These are phyloP conservation scores for Dryobotodes eremita DNA, from an alignment of 2,888 invertebrate species.

Conservation along the genomic window DNA sequence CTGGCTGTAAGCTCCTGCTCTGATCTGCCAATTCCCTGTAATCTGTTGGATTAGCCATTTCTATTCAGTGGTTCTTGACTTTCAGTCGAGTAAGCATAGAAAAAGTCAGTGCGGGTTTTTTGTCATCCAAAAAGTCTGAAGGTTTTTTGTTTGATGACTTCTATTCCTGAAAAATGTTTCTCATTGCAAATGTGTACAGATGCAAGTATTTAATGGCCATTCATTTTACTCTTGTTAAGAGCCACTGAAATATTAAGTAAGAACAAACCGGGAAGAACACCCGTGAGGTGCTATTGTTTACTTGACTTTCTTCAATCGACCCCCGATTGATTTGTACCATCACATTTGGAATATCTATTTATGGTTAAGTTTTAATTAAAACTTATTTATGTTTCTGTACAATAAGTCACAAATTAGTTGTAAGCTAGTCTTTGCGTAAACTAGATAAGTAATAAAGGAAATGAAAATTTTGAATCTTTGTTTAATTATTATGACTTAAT, in stretches of 20 bases:
- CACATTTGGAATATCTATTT: conserved; percentile 63
- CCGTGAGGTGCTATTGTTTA: conserved; percentile 49
- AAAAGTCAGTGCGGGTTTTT: neutral
- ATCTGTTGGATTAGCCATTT: conserved; percentile 52
- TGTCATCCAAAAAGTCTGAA: conserved; percentile 35
- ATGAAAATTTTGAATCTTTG: conserved; percentile 58
- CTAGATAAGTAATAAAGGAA: conserved; percentile 76
- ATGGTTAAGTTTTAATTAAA: conserved; percentile 75
- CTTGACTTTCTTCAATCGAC: conserved; percentile 48
- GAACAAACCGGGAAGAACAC: conserved; percentile 31
- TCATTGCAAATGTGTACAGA: conserved; percentile 19
- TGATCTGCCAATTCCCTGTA: conserved; percentile 35
- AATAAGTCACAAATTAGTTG: conserved; percentile 90
- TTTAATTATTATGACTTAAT: conserved; percentile 6
- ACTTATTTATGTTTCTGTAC: conserved; percentile 86
- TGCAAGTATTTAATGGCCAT: conserved; percentile 7
- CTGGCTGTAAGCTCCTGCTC: conserved; percentile 47
- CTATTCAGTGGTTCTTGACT: conserved; percentile 42
- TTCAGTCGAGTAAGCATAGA: conserved; percentile 1
- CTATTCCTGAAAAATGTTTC: conserved; percentile 12
- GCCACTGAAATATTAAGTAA: conserved; percentile 49
- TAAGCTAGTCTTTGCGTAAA: conserved; percentile 89
- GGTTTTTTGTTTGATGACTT: conserved; percentile 36
- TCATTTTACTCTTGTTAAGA: conserved; percentile 30
- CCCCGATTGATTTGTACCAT: conserved; percentile 63